A percentile compares a stretch with the other conserved stretches of the same genome.
Conservation (phyloP, 2,797 vertebrate species). For the Cercopithecus hamlyni region DNA sequence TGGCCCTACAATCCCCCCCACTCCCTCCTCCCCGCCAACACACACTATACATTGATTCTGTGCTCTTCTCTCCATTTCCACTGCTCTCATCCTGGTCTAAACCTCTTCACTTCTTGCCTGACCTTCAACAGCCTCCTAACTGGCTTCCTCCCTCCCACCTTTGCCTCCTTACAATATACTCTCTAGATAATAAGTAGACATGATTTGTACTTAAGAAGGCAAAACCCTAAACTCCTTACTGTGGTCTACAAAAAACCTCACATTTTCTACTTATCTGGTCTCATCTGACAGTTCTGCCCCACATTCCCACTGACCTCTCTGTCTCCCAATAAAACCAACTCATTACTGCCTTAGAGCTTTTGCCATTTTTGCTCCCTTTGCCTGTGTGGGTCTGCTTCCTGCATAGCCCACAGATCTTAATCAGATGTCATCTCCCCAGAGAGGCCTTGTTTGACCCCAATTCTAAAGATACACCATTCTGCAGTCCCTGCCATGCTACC, state of each 20-base stretch:
- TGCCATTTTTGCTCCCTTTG: neutral
- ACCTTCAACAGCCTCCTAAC: neutral
- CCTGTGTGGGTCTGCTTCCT: accelerated
- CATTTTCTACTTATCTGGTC: neutral
- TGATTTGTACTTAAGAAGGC: neutral
- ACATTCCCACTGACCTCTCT: neutral
- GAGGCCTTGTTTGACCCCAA: neutral
- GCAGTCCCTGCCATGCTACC: accelerated
- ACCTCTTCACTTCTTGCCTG: neutral
- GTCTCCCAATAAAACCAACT: neutral
- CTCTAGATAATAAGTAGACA: neutral
- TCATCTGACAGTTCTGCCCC: neutral
- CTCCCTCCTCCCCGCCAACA: no score
- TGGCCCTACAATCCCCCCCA: neutral
- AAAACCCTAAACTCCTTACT: neutral
- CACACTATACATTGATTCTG: accelerated
- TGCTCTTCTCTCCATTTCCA: neutral
- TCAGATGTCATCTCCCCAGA: neutral
- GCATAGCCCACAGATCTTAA: neutral
- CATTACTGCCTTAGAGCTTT: neutral
- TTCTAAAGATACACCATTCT: neutral
- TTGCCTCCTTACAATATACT: neutral
- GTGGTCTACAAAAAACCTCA: neutral
- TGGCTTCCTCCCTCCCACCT: neutral
- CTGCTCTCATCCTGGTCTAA: accelerated